Evolutionary conservation across 2,888 invertebrate species (phyloP).

Genomic region (Chloroclysta siterata): DNA sequence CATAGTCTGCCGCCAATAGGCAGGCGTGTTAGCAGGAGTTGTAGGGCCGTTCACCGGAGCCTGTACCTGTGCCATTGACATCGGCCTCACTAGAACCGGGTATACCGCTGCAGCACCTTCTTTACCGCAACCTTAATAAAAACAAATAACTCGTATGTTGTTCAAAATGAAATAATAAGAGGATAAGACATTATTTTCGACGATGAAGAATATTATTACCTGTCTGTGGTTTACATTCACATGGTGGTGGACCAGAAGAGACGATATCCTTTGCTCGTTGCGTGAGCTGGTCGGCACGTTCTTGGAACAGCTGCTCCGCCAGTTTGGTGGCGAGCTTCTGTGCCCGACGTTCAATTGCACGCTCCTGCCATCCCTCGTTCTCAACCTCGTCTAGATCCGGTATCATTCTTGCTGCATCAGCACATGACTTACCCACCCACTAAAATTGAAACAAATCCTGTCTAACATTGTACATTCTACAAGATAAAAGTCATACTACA

Average conservation of each 20-base stretch:
- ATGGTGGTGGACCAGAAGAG: slow-evolving; percentile 58
- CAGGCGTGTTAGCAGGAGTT: slow-evolving; percentile 28
- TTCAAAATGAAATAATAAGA: background rate
- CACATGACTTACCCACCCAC: slow-evolving; percentile 74
- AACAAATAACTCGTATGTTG: background rate
- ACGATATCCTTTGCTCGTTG: slow-evolving; percentile 59
- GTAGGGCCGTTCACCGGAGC: slow-evolving; percentile 8
- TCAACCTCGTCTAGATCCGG: slow-evolving; percentile 48
- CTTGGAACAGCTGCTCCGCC: slow-evolving; percentile 66
- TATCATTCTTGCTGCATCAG: slow-evolving; percentile 51
- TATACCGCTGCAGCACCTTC: slow-evolving; percentile 10
- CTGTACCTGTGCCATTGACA: background rate
- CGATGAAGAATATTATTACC: background rate
- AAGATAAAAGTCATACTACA: background rate
- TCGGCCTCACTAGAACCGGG: slow-evolving; percentile 5
- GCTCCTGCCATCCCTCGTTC: slow-evolving; percentile 57
- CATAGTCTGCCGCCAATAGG: slow-evolving; percentile 54
- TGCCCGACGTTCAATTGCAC: slow-evolving; percentile 63
- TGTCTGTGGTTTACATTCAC: slow-evolving; percentile 52
- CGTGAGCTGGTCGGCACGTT: slow-evolving; percentile 60
- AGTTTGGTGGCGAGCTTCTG: slow-evolving; percentile 63
- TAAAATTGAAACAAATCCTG: slow-evolving; percentile 36
- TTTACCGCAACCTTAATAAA: slow-evolving; percentile 8
- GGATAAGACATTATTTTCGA: background rate
- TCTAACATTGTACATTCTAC: background rate